Conservation (phyloP, 2,888 invertebrate genomes). For the Actias luna region DNA sequence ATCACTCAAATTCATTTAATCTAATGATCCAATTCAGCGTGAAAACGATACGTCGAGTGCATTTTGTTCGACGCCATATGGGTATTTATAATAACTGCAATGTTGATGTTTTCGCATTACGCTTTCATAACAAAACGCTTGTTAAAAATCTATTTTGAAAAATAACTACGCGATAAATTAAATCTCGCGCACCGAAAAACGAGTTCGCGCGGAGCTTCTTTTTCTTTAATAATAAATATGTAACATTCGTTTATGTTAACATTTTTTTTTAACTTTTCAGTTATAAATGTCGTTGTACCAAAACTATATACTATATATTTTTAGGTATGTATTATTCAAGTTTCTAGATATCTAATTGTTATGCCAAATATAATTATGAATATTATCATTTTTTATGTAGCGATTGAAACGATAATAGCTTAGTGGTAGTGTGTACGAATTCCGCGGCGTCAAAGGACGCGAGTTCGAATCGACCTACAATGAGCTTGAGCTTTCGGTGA, state of each 20-base stretch:
- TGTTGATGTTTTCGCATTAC: neutral
- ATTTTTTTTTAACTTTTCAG: too few species aligned
- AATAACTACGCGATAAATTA: neutral
- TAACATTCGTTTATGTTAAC: neutral
- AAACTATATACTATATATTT: too few species aligned
- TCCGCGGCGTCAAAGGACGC: too few species aligned
- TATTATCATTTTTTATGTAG: too few species aligned
- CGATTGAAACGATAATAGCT: too few species aligned
- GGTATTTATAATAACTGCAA: neutral
- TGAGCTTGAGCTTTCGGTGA: too few species aligned
- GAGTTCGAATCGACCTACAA: too few species aligned
- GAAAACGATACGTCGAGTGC: neutral
- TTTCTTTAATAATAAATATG: neutral
- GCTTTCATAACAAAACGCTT: neutral
- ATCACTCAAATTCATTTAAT: neutral
- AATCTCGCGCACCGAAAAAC: neutral
- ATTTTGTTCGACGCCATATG: neutral
- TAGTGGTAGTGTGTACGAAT: too few species aligned
- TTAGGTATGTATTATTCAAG: too few species aligned
- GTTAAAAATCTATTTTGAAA: conserved; percentile 1
- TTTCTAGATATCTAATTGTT: too few species aligned
- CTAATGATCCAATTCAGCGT: neutral
- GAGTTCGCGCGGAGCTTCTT: neutral
- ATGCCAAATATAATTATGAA: too few species aligned
- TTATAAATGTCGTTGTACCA: too few species aligned